These are phyloP conservation scores for Labia minor DNA, from an alignment of 2,888 invertebrate species.

Conservation along the genomic window DNA sequence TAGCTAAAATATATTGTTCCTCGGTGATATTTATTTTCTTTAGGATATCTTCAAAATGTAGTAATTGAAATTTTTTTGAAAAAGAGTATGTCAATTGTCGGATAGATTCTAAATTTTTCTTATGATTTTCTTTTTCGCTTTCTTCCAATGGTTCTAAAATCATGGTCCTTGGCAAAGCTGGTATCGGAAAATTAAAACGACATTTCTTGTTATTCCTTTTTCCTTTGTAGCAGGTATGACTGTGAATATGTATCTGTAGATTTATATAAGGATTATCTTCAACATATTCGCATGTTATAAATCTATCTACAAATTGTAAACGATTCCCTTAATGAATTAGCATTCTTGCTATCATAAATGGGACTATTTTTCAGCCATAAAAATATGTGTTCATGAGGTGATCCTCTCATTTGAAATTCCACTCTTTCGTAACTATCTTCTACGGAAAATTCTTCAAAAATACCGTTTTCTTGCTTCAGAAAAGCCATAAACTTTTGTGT, in stretches of 20 bases:
- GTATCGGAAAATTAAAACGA: conserved; percentile 21
- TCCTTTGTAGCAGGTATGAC: conserved; percentile 9
- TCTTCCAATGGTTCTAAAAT: too few relatives aligned
- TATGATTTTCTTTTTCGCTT: too few relatives aligned
- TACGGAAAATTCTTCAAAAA: conserved; percentile 23
- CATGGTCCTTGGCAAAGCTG: too few relatives aligned
- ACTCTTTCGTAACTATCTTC: too few relatives aligned
- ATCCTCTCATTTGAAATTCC: too few relatives aligned
- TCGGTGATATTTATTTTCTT: conserved; percentile 22
- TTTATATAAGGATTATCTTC: too few relatives aligned
- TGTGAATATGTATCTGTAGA: too few relatives aligned
- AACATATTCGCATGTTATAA: too few relatives aligned
- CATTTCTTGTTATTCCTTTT: not conserved
- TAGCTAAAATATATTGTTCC: conserved; percentile 22
- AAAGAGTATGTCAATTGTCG: conserved; percentile 14
- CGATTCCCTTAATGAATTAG: conserved; percentile 23
- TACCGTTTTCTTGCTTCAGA: conserved; percentile 15
- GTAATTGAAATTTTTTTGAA: not conserved
- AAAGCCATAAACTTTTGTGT: conserved; percentile 21
- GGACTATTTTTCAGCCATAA: too few relatives aligned
- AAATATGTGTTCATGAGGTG: too few relatives aligned
- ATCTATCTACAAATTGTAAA: too few relatives aligned
- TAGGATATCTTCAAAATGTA: conserved; percentile 19
- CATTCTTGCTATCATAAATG: conserved; percentile 14
- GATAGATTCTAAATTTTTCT: too few relatives aligned